Evolutionary conservation across 2,113 vertebrate genomes (phyloP).

Genomic region (Pavo muticus): DNA sequence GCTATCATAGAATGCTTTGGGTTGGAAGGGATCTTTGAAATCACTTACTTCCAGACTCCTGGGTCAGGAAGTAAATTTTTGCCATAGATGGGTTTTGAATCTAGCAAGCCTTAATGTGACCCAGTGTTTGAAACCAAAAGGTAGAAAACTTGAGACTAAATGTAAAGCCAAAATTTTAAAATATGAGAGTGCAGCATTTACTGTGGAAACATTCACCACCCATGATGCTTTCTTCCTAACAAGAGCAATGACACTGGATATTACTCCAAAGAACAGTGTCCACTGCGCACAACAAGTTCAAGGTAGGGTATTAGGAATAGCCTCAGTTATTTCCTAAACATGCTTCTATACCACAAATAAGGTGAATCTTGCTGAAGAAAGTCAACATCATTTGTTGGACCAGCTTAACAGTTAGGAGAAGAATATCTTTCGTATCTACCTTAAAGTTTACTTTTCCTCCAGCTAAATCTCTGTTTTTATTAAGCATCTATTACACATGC

Average conservation of each 20-base stretch:
- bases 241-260: accelerated
- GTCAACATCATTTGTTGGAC: neutral
- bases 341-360: accelerated
- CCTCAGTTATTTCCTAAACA: neutral
- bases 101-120: accelerated
- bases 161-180: neutral
- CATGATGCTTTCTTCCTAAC: neutral
- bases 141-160: neutral
- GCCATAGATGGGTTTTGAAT: neutral
- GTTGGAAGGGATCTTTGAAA: neutral
- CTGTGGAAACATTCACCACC: neutral
- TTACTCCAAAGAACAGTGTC: neutral
- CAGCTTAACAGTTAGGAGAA: neutral
- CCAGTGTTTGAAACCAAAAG: neutral
- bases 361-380: neutral
- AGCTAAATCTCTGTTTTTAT: neutral
- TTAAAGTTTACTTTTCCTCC: neutral
- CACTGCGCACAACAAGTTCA: neutral
- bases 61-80: neutral
- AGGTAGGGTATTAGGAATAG: neutral
- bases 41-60: neutral
- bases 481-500: neutral
- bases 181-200: neutral
- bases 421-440: neutral
- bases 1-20: neutral